Conservation (phyloP, 2,113 vertebrate species). For the Nematolebias whitei region DNA sequence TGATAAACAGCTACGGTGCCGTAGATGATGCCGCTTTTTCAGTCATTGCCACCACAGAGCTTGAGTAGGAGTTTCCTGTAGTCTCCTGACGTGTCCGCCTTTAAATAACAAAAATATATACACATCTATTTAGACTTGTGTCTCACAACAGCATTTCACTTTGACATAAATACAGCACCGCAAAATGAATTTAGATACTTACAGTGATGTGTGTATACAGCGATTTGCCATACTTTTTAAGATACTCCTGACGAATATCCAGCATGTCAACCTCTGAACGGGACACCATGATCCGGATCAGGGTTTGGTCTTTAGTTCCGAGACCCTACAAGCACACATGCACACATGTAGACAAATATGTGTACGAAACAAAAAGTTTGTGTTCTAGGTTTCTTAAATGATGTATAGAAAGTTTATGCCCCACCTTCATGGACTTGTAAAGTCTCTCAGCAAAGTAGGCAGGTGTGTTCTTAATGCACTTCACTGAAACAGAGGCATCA, state of each 20-base stretch:
- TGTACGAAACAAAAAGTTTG: not conserved
- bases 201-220: conserved; percentile 93
- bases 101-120: conserved; percentile 31
- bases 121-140: not conserved
- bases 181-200: conserved; percentile 55
- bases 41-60: conserved; percentile 96
- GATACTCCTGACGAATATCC: conserved; percentile 91
- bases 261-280: conserved; percentile 94
- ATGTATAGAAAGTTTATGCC: conserved; percentile 18
- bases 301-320: conserved; percentile 92
- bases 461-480: conserved; percentile 92
- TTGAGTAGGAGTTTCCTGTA: conserved; percentile 95
- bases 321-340: conserved; percentile 79
- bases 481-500: conserved; percentile 81
- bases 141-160: not conserved
- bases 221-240: conserved; percentile 89
- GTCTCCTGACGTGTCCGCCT: conserved; percentile 97
- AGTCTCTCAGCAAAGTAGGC: conserved; percentile 96
- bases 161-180: not conserved
- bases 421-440: conserved; percentile 94
- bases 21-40: conserved; percentile 16
- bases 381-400: not conserved
- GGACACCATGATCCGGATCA: conserved; percentile 95
- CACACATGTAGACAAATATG: not conserved
- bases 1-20: conserved; percentile 10